Evolutionary conservation across 2,797 vertebrate genomes (phyloP), one percentile per base, ranked within the genome.

Genomic region (Sebastes baramenuke): DNA sequence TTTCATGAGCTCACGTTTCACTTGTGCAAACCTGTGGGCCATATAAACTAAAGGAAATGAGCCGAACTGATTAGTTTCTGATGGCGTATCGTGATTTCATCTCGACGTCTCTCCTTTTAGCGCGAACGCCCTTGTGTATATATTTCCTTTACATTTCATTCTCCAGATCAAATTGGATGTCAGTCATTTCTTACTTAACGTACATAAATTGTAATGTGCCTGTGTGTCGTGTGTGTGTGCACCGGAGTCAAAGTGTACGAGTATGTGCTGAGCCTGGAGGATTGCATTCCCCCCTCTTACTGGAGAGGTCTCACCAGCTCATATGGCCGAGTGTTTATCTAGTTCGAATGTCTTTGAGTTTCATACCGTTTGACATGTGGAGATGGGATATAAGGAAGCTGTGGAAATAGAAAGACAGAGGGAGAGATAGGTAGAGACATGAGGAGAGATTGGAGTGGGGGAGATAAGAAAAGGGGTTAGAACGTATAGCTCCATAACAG

Each of bases 141-240:
- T 22, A 25, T 82, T 87, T 74, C 70, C 64, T 74, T 82, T 83
- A 69, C 38, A 58, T 82, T 67, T 75, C 14, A 27, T 70, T 81
- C 77, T 79, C 69, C 66, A 8, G 66, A 34, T 77, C 52, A 90
- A 94, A 93, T 89, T 86, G 74, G 56, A 75, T 71, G 87, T 88
- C 88, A 89, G 22, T 93, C 84, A 89, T 84, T 75, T 71, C 66
- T 79, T 74, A 49, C 65, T 60, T 59, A 79, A 82, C 71, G 52
- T 80, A 58, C 9, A 1, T 78, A 71, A 67, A 85, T 81, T 77
- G 25, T 46, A 87, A 67, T 70, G n/a, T 64, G 36, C n/a, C 38
- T 77, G 64, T 76, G 80, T 80, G 66, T 46, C 20, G 49, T 6
- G 9, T 24, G 55, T 29, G 55, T 58, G 66, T 24, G 20, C 36